Conservation (phyloP, 2,888 invertebrate genomes). For the Netelia inedita region DNA sequence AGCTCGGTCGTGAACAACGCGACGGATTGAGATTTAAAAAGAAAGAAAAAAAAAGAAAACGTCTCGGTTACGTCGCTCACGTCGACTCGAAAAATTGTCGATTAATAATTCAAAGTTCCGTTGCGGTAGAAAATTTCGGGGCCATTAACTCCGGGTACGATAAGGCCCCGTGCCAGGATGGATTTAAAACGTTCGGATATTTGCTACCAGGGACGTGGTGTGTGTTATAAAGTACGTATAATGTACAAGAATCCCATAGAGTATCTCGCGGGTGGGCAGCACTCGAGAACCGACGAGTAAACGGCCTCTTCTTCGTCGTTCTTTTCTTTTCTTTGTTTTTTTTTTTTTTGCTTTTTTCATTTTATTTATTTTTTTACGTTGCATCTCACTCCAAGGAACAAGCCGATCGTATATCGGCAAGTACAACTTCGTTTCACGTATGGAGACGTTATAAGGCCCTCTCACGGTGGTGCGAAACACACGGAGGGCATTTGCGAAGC, state of each 20-base stretch:
- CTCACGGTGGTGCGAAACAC: slow-evolving; percentile 44
- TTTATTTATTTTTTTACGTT: slow-evolving; percentile 8
- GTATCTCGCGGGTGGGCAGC: slow-evolving; percentile 83
- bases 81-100: too few relatives aligned
- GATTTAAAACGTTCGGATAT: background rate
- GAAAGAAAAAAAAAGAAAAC: background rate
- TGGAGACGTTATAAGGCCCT: slow-evolving; percentile 81
- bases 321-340: slow-evolving; percentile 52
- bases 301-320: slow-evolving; percentile 51
- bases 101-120: background rate
- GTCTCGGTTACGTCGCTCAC: too few relatives aligned
- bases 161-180: background rate
- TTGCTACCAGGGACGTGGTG: background rate
- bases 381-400: slow-evolving; percentile 41
- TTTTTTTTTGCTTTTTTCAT: slow-evolving; percentile 55
- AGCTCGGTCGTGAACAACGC: background rate
- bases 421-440: slow-evolving; percentile 82
- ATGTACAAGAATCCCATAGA: slow-evolving; percentile 75
- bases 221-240: slow-evolving; percentile 26
- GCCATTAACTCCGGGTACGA: background rate
- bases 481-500: slow-evolving; percentile 32
- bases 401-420: slow-evolving; percentile 83
- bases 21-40: background rate
- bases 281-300: slow-evolving; percentile 61
- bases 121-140: background rate